Percentiles rank a stretch among this genome's conserved stretches.
These are phyloP conservation scores for Scaptomyza montana DNA, from an alignment of 1,140 invertebrate species.

Conservation along the genomic window DNA sequence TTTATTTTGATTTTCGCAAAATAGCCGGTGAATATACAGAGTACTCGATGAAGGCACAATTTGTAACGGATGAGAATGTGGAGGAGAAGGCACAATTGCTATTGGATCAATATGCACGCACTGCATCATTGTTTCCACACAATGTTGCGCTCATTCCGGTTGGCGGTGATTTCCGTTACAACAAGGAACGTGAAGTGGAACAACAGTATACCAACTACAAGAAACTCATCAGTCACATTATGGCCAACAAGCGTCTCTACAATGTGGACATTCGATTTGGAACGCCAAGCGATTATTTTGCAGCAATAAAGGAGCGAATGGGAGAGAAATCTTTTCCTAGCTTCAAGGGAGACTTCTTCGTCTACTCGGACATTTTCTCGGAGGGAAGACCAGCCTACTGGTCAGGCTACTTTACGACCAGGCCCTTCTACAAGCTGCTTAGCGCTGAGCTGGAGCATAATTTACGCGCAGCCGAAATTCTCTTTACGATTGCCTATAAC, in stretches of 20 bases:
- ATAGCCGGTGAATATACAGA: constrained; percentile 95
- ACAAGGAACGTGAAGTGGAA: constrained; percentile 93
- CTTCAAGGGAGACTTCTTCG: constrained; percentile 97
- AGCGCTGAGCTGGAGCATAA: constrained; percentile 94
- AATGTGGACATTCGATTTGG: constrained; percentile 91
- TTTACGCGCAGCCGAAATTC: constrained; percentile 93
- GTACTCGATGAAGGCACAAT: constrained; percentile 92
- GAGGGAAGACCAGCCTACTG: constrained; percentile 96
- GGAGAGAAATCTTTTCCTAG: constrained; percentile 88
- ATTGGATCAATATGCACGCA: constrained; percentile 93
- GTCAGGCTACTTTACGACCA: constrained; percentile 97
- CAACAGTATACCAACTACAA: constrained; percentile 97
- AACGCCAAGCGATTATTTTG: constrained; percentile 95
- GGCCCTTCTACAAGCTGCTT: constrained; percentile 96
- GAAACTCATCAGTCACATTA: constrained; percentile 94
- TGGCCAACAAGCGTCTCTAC: constrained; percentile 89
- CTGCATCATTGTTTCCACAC: constrained; percentile 94
- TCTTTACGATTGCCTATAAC: constrained; percentile 93
- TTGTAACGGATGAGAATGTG: constrained; percentile 92
- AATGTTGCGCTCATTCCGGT: constrained; percentile 95
- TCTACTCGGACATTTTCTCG: constrained; percentile 97
- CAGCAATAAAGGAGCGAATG: constrained; percentile 88
- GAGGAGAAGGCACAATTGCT: constrained; percentile 93
- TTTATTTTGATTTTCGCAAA: constrained; percentile 95
- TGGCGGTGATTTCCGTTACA: constrained; percentile 96